Conservation (phyloP, 2,888 invertebrate species). For the Temnothorax rugatulus region DNA sequence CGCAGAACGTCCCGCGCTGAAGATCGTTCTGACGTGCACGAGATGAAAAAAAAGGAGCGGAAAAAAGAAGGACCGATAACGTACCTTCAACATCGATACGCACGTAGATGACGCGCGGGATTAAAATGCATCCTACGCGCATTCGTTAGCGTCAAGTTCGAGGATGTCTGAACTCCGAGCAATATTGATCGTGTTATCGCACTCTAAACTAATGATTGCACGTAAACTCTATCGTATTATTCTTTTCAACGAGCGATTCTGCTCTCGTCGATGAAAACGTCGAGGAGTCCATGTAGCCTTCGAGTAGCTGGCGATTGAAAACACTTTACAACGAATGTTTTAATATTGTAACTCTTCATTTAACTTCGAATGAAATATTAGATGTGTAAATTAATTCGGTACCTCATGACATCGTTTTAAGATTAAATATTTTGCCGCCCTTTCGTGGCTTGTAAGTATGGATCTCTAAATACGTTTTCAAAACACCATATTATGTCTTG, state of each 20-base stretch:
- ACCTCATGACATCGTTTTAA: too few relatives aligned
- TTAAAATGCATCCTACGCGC: conserved; percentile 26
- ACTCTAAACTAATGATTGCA: not conserved
- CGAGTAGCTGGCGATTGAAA: not conserved
- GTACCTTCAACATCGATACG: not conserved
- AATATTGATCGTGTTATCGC: conserved; percentile 26
- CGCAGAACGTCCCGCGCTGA: conserved; percentile 3
- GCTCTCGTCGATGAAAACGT: not conserved
- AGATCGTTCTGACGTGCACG: not conserved
- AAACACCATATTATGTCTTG: too few relatives aligned
- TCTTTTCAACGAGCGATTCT: not conserved
- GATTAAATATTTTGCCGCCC: too few relatives aligned
- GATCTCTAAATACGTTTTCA: too few relatives aligned
- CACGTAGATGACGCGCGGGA: not conserved
- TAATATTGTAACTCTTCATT: not conserved
- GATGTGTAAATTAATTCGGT: not conserved
- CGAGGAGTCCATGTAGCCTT: not conserved
- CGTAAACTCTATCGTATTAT: not conserved
- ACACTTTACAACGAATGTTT: not conserved
- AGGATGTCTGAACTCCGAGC: not conserved
- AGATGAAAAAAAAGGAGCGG: not conserved
- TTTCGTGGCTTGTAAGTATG: too few relatives aligned
- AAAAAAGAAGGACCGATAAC: not conserved
- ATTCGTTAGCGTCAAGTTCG: conserved; percentile 7
- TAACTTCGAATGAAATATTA: conserved; percentile 10